Conservation (phyloP, 2,888 invertebrate species). For the Rotaria macrura region DNA sequence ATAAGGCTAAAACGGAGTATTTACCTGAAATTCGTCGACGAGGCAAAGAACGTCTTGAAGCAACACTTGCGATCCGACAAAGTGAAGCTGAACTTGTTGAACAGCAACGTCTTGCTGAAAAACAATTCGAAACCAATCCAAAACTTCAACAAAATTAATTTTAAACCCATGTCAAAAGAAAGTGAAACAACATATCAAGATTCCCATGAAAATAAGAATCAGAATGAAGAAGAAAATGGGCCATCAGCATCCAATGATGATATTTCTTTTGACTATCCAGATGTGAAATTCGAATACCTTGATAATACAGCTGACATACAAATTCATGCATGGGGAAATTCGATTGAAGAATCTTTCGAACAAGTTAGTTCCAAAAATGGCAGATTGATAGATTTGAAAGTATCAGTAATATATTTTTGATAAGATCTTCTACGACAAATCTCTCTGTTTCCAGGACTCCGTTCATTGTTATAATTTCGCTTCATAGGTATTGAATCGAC, state of each 20-base stretch:
- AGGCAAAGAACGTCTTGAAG: conserved; percentile 18
- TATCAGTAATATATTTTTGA: too few relatives aligned
- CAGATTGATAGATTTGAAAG: too few relatives aligned
- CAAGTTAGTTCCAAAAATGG: conserved; percentile 52
- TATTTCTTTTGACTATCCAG: conserved; percentile 1
- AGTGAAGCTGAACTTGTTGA: conserved; percentile 29
- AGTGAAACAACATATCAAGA: neutral
- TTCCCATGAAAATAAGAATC: neutral
- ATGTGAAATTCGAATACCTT: conserved; percentile 49
- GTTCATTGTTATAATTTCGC: too few relatives aligned
- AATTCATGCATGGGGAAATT: conserved; percentile 84
- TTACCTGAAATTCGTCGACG: neutral
- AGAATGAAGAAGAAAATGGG: neutral
- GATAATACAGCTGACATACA: conserved; percentile 99
- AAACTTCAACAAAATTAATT: neutral
- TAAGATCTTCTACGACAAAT: too few relatives aligned
- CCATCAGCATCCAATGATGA: neutral
- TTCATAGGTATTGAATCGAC: too few relatives aligned
- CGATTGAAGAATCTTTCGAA: conserved; percentile 76
- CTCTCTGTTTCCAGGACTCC: too few relatives aligned
- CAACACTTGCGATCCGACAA: conserved; percentile 25
- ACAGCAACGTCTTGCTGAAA: conserved; percentile 24
- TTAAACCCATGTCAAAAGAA: neutral
- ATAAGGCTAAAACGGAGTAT: conserved; percentile 4
- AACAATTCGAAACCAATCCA: conserved; percentile 6